phyloP scores from a whole-genome alignment of 2,113 vertebrate species.

The Himantopus leucocephalus region DNA sequence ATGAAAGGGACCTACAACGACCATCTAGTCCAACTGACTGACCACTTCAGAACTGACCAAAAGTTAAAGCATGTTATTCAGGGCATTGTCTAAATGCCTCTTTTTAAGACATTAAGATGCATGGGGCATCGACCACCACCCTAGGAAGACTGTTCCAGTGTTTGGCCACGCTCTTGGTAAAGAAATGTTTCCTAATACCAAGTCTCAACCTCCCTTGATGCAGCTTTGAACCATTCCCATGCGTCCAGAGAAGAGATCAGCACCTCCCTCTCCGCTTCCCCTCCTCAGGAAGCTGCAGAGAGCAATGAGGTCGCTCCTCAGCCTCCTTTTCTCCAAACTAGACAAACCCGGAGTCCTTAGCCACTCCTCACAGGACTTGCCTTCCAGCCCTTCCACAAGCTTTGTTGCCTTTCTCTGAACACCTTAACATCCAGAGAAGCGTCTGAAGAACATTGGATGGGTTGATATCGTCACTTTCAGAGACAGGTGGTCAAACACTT shows the following conservation, averaged over 20 bases:
- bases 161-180: background rate
- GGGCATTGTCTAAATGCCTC: background rate
- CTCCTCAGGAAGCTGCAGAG: background rate
- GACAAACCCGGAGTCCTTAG: too few relatives aligned
- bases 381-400: too few relatives aligned
- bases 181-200: background rate
- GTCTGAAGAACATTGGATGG: too few relatives aligned
- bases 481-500: too few relatives aligned
- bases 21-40: background rate
- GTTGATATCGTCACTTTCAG: too few relatives aligned
- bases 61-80: background rate
- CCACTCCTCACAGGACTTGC: too few relatives aligned
- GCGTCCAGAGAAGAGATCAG: background rate
- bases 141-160: background rate
- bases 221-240: background rate
- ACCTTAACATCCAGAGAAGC: too few relatives aligned
- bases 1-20: background rate
- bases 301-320: too few relatives aligned
- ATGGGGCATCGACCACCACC: background rate
- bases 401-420: too few relatives aligned
- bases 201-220: background rate
- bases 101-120: background rate
- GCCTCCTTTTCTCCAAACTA: too few relatives aligned
- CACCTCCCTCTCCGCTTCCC: background rate
- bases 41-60: background rate